Percentiles rank a stretch among this genome's conserved stretches.
Evolutionary conservation across 2,888 invertebrate species (phyloP).

Genomic region (Onthophagus sagittarius): DNA sequence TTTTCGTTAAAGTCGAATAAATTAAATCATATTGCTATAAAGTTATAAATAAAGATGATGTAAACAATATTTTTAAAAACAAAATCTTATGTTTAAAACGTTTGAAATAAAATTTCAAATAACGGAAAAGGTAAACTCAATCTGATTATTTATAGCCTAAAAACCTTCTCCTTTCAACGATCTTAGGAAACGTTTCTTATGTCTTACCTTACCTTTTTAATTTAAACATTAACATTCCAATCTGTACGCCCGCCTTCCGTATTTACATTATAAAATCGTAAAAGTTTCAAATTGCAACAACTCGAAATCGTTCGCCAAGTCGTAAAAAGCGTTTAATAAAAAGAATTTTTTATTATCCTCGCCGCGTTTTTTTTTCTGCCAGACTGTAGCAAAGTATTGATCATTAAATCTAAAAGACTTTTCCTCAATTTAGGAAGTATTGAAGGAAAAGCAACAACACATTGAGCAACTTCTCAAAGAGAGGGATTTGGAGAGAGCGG

Average conservation of each 20-base stretch:
- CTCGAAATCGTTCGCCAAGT: neutral
- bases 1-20: neutral
- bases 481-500: slow-evolving; percentile 83
- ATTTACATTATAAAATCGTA: neutral
- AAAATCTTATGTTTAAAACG: neutral
- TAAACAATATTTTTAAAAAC: no score
- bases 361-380: neutral
- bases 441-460: slow-evolving; percentile 92
- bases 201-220: neutral
- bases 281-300: neutral
- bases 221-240: neutral
- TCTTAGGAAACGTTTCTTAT: neutral
- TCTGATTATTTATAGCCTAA: neutral
- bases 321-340: neutral
- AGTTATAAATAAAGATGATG: neutral
- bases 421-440: slow-evolving; percentile 63
- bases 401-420: neutral
- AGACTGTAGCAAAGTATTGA: neutral
- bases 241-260: neutral
- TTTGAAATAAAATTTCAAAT: neutral
- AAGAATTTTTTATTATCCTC: neutral
- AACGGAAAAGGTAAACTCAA: neutral
- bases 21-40: neutral
- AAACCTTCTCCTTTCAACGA: neutral
- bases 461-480: slow-evolving; percentile 89